A percentile compares a stretch with the other conserved stretches of the same genome.
These are phyloP conservation scores for Quadroppia sp. DNA, from an alignment of 2,888 invertebrate genomes.

Conservation along the genomic window DNA sequence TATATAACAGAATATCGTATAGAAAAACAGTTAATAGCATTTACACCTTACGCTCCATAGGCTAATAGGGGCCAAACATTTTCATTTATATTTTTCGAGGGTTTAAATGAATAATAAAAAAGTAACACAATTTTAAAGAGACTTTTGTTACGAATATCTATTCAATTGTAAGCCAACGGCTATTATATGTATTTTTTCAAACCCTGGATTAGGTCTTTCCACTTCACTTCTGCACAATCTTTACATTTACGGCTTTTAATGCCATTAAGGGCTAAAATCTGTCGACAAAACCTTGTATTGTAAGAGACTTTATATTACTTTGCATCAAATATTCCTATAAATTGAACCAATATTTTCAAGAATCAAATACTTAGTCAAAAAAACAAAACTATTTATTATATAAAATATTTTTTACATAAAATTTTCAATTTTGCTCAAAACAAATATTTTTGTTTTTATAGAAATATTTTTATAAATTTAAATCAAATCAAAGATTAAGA, in stretches of 20 bases:
- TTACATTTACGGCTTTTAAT: conserved; percentile 30
- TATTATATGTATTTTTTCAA: conserved; percentile 9
- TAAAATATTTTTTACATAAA: too few species aligned
- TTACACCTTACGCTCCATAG: conserved; percentile 32
- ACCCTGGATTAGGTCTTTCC: conserved; percentile 20
- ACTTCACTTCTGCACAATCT: conserved; percentile 1
- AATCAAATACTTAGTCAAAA: too few species aligned
- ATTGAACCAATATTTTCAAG: too few species aligned
- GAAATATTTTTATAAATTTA: too few species aligned
- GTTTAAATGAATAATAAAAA: conserved; percentile 30
- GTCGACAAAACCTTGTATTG: conserved; percentile 24
- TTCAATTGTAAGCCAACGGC: conserved; percentile 2
- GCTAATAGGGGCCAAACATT: conserved; percentile 30
- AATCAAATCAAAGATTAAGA: too few species aligned
- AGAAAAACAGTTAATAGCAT: conserved; percentile 2
- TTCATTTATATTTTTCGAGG: conserved; percentile 5
- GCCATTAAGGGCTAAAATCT: conserved; percentile 35
- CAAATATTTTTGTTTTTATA: too few species aligned
- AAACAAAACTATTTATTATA: too few species aligned
- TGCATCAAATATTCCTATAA: too few species aligned
- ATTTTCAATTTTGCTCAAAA: too few species aligned
- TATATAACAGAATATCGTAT: too few species aligned
- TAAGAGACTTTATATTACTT: neutral
- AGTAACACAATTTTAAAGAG: conserved; percentile 25
- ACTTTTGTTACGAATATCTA: conserved; percentile 26